A percentile compares a stretch with the other conserved stretches of the same genome.
These are phyloP conservation scores for Pollenia angustigena DNA, from an alignment of 2,888 invertebrate species.

Conservation along the genomic window DNA sequence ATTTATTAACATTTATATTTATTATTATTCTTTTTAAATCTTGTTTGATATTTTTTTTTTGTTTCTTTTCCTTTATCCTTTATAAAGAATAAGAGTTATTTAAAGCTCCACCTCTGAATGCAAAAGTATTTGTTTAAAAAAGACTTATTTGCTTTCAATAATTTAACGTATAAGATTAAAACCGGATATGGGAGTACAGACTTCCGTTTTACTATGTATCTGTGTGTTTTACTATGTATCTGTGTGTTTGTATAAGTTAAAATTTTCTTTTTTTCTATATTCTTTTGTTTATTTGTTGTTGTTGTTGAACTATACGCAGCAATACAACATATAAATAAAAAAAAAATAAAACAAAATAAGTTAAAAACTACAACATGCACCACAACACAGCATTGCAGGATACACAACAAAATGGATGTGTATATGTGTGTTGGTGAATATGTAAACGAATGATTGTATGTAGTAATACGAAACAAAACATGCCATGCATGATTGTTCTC, in stretches of 20 bases:
- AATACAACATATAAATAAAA: constrained; percentile 19
- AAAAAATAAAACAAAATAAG: constrained; percentile 8
- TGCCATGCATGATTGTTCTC: constrained; percentile 52
- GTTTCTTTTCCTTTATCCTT: background rate
- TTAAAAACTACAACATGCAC: constrained; percentile 31
- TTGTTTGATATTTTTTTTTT: background rate
- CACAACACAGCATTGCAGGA: constrained; percentile 18
- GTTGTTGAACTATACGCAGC: constrained; percentile 38
- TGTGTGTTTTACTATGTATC: background rate
- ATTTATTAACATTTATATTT: constrained; percentile 16
- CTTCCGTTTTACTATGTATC: constrained; percentile 55
- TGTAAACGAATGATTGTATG: constrained; percentile 1
- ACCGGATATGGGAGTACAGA: constrained; percentile 69
- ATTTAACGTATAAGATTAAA: constrained; percentile 72
- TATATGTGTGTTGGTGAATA: constrained; percentile 33
- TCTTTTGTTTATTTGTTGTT: constrained; percentile 23
- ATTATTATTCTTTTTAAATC: background rate
- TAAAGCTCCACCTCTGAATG: constrained; percentile 7
- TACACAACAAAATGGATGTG: constrained; percentile 15
- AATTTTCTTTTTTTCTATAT: constrained; percentile 24
- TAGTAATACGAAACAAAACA: constrained; percentile 41
- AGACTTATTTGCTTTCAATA: constrained; percentile 59
- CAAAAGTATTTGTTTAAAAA: constrained; percentile 33
- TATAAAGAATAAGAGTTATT: constrained; percentile 14
- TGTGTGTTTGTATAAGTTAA: background rate